Evolutionary conservation across 2,797 vertebrate genomes (phyloP), one percentile per base, ranked within the genome.

Genomic region (Setipinna tenuifilis): DNA sequence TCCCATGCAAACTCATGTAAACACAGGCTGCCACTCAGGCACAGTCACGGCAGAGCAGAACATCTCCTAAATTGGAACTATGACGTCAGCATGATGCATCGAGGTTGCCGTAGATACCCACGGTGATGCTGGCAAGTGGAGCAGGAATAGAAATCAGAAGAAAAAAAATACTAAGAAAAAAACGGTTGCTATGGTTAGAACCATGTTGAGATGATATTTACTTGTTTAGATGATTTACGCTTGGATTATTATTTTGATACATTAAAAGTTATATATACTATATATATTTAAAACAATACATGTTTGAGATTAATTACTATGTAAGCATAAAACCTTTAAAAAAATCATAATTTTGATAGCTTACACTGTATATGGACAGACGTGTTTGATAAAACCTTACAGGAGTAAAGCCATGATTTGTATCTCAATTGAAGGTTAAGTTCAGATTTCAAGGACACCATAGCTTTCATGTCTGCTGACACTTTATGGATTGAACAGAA

Each of bases 1-100:
- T 78, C 71, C 71, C 41, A 35, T 78, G 71, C 71, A 78, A 78
- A 44, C 35, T 78, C 71, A 78, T 75, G 68, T 78, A 78, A 78
- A 78, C 35, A 78, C 35, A 44, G 35, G 12, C 71, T 78, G 35
- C 35, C 71, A 78, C 31, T 31, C 71, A 41, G 71, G 71, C 71
- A 78, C 31, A 78, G 71, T 78, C 71, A 78, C 35, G 16, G 31
- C 71, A 78, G 31, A 21, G 19, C 71, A 78, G 16, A 78, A 19
- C 16, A 19, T 19, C 31, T 78, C 35, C 71, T 78, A 4, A 44
- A 41, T 4, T 21, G 35, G 71, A 78, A 41, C 17, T 78, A 21
- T 78, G 71, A 78, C 71, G 71, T 41, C 21, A 6, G 31, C 35
- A 21, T 78, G 71, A 78, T 78, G 71, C 71, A 78, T 44, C 19